Evolutionary conservation across 2,113 vertebrate genomes (phyloP).

Genomic region (Arenaria interpres): DNA sequence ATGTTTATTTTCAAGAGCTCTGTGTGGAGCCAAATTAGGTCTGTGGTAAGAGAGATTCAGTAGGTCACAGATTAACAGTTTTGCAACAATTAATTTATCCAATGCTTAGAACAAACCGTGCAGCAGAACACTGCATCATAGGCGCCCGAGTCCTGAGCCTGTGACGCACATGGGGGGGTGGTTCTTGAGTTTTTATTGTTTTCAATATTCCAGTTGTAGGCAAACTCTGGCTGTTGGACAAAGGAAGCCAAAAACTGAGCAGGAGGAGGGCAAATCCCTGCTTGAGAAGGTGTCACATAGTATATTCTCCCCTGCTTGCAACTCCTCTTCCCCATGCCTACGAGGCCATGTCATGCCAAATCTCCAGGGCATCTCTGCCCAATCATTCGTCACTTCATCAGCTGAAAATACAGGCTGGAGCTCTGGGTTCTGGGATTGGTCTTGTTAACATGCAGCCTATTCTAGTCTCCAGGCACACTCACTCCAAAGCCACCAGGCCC

Average conservation of each 20-base stretch:
- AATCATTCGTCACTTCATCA: neutral
- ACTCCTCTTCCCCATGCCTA: neutral
- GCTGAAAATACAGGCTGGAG: neutral
- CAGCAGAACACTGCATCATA: neutral
- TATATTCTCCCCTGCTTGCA: neutral
- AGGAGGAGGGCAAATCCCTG: neutral
- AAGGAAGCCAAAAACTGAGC: neutral
- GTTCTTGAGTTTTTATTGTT: neutral
- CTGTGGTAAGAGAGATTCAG: conserved; percentile 3
- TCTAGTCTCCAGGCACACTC: neutral
- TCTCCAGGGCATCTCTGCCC: neutral
- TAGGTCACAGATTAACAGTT: neutral
- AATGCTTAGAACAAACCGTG: neutral
- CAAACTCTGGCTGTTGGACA: neutral
- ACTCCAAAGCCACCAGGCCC: neutral
- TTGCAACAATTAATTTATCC: neutral
- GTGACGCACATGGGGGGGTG: neutral
- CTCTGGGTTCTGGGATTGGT: neutral
- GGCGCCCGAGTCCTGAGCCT: neutral
- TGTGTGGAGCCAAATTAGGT: neutral
- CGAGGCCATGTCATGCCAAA: neutral
- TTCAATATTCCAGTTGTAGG: neutral
- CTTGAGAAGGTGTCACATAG: neutral
- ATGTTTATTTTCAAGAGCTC: conserved; percentile 3
- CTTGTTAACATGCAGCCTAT: neutral